Evolutionary conservation across 2,113 vertebrate genomes (phyloP).

Genomic region (Petrocephalus zakoni): DNA sequence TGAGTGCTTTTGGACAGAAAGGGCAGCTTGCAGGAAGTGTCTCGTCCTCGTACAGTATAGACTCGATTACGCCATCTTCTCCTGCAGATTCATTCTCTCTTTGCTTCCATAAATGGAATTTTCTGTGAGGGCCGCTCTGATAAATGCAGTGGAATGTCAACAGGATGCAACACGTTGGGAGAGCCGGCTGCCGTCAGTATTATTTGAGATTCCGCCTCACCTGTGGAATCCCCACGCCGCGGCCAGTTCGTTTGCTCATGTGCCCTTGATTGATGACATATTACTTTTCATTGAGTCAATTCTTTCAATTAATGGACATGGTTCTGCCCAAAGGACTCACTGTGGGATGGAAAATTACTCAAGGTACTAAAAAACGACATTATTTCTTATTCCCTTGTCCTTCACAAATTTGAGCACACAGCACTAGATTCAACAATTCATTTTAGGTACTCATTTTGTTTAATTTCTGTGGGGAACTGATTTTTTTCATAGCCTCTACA

Average conservation of each 20-base stretch:
- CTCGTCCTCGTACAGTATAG: not conserved
- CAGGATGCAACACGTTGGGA: conserved; percentile 52
- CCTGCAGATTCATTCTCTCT: not conserved
- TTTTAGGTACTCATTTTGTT: not conserved
- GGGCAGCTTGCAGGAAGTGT: not conserved
- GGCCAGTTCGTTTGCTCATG: not conserved
- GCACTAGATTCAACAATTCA: not conserved
- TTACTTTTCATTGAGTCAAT: not conserved
- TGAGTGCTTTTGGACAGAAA: not conserved
- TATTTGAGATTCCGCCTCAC: not conserved
- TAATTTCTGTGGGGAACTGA: not conserved
- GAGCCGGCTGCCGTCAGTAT: conserved; percentile 22
- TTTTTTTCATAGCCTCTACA: not conserved
- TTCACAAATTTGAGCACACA: not conserved
- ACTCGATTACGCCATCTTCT: not conserved
- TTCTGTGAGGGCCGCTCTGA: conserved; percentile 45
- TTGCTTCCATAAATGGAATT: conserved; percentile 43
- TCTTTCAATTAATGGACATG: not conserved
- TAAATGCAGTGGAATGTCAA: conserved; percentile 52
- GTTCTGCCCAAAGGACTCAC: not conserved
- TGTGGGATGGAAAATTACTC: not conserved
- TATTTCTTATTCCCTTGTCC: not conserved
- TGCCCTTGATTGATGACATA: not conserved
- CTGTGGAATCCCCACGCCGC: not conserved
- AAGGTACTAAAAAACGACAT: not conserved